Conservation (phyloP, 2,113 vertebrate genomes). For the Podiceps cristatus region DNA sequence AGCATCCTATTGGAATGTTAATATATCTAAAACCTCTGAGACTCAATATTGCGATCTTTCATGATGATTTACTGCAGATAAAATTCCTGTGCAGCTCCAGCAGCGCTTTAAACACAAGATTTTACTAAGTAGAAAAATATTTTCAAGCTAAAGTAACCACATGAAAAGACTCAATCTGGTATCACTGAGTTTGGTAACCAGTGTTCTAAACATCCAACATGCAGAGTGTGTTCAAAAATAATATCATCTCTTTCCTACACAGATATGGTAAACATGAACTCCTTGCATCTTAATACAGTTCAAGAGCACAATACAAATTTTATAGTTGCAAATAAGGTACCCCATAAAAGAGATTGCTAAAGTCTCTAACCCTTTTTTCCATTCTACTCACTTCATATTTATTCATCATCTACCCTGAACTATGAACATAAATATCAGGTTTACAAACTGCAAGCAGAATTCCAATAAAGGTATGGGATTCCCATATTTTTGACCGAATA, state of each 20-base stretch:
- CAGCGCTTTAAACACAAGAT: conserved; percentile 39
- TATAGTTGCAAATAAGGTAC: conserved; percentile 6
- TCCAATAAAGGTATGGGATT: not conserved
- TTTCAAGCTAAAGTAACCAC: conserved; percentile 47
- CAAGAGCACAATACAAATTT: not conserved
- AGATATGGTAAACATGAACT: not conserved
- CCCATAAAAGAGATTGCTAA: conserved; percentile 10
- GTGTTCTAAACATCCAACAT: not conserved
- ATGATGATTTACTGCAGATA: conserved; percentile 60
- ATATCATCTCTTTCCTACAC: not conserved
- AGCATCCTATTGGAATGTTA: conserved; percentile 64
- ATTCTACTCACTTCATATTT: not conserved
- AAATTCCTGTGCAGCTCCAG: not conserved
- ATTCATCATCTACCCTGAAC: not conserved
- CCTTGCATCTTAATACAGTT: not conserved
- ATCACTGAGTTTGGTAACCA: conserved; percentile 17
- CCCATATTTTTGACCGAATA: not conserved
- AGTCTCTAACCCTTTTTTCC: not conserved
- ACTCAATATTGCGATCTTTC: conserved; percentile 57
- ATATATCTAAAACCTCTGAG: conserved; percentile 65
- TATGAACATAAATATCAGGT: not conserved
- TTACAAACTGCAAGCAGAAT: conserved; percentile 11
- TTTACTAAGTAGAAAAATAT: conserved; percentile 35
- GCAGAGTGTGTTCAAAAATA: not conserved
- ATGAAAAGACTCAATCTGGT: conserved; percentile 42